These are phyloP conservation scores for pig (Sus scrofa) DNA, from an alignment of 2,113 vertebrate species.

Conservation along the genomic window DNA sequence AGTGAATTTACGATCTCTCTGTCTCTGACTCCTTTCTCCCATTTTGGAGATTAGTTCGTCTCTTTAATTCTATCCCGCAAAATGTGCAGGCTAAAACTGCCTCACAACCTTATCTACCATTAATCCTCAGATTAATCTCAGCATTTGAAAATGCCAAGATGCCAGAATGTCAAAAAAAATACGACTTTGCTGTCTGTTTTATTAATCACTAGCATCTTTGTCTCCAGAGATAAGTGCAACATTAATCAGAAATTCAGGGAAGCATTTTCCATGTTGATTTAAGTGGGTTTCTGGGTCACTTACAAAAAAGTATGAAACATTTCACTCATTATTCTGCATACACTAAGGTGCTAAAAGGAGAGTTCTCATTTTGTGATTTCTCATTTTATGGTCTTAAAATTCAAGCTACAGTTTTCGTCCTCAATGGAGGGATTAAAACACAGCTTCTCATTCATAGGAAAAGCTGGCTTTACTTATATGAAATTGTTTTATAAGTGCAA, in stretches of 20 bases:
- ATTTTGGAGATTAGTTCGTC: conserved; percentile 36
- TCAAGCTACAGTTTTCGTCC: conserved; percentile 21
- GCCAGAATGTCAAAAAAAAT: conserved; percentile 35
- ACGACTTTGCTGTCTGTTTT: conserved; percentile 47
- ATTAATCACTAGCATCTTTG: conserved; percentile 55
- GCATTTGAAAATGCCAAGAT: conserved; percentile 66
- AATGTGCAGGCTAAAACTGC: neutral
- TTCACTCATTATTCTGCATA: conserved; percentile 30
- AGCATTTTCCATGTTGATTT: conserved; percentile 57
- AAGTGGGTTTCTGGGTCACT: conserved; percentile 54
- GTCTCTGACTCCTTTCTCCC: conserved; percentile 9
- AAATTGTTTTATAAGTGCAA: conserved; percentile 40
- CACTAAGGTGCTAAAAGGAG: conserved; percentile 43
- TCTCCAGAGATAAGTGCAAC: conserved; percentile 44
- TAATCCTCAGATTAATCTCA: conserved; percentile 67
- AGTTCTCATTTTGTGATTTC: conserved; percentile 22
- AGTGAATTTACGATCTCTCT: conserved; percentile 44
- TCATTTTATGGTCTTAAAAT: conserved; percentile 50
- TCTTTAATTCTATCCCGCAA: conserved; percentile 57
- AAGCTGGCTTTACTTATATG: neutral
- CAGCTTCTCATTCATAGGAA: neutral
- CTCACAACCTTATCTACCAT: conserved; percentile 39
- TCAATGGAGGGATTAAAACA: conserved; percentile 50
- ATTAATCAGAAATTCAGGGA: conserved; percentile 59
- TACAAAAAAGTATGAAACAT: conserved; percentile 45